Evolutionary conservation across 2,797 vertebrate genomes (phyloP), one percentile per base, ranked within the genome.

Genomic region (Mus spretus): DNA sequence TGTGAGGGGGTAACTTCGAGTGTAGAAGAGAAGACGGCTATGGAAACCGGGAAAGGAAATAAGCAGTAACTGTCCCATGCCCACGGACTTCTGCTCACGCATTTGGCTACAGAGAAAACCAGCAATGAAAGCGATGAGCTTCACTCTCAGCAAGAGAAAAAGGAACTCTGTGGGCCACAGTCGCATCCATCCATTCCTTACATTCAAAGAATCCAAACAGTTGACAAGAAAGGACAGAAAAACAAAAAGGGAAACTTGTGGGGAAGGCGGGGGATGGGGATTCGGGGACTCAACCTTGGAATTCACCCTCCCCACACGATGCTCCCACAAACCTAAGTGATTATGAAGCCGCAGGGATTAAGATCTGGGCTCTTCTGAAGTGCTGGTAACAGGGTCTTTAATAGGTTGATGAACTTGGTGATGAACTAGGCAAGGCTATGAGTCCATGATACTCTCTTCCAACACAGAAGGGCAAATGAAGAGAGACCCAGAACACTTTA

Each of bases 81-180:
- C 61, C 12, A 83, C 90, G 47, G 59, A 22, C 31, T 59, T 61
- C 26, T 57, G 37, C 22, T 80, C 55, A 53, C 24, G 22, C 74
- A 83, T 90, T 40, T 91, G 89, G 53, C n/a, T 79, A 8, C 24
- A 78, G n/a, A 86, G 77, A 91, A 89, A 96, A 96, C 37, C 1
- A 75, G 20, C 31, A 90, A 47, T 47, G 65, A 81, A 88, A 92
- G 95, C 31, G 3, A 74, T 19, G 65, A 15, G 37, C 26, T 67
- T 88, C 47, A 53, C 5, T 47, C 57, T 84, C 65, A 87, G 63
- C 40, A 24, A 61, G 0, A 91, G 24, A 81, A 70, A 55, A 67
- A 75, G 1, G 10, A 57, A 50, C 53, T 72, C 79, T 85, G 83
- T 13, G 59, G 26, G 19, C 72, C 75, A 40, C 24, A 47, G 53